These are phyloP conservation scores for Emydocephalus ijimae DNA, from an alignment of 2,113 vertebrate genomes.

Conservation along the genomic window DNA sequence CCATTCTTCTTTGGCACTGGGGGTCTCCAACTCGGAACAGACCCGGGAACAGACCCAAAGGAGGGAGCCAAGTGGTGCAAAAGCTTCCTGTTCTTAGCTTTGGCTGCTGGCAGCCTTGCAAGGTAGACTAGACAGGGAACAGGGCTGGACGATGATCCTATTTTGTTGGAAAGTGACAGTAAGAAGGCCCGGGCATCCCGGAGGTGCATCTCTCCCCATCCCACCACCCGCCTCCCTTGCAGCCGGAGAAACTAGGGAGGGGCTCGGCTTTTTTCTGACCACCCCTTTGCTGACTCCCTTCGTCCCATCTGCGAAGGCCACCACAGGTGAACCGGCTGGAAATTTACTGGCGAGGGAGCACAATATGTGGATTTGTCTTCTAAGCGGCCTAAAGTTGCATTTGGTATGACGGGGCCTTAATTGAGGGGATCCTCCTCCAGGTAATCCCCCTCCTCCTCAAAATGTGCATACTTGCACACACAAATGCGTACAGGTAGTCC, in stretches of 20 bases:
- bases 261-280: background rate
- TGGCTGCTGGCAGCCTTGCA: background rate
- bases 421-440: background rate
- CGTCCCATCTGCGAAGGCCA: background rate
- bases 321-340: background rate
- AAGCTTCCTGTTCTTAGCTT: background rate
- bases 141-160: background rate
- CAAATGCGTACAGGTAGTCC: background rate
- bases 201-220: background rate
- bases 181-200: background rate
- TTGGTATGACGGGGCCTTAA: background rate
- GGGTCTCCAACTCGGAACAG: background rate
- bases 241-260: background rate
- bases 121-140: background rate
- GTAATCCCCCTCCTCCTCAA: background rate
- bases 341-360: background rate
- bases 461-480: background rate
- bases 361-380: background rate
- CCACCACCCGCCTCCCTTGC: background rate
- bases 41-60: background rate
- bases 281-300: background rate
- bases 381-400: background rate
- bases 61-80: background rate
- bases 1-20: background rate
- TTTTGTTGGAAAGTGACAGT: background rate